phyloP scores from a whole-genome alignment of 2,113 vertebrate species.

The Philantomba maxwellii region DNA sequence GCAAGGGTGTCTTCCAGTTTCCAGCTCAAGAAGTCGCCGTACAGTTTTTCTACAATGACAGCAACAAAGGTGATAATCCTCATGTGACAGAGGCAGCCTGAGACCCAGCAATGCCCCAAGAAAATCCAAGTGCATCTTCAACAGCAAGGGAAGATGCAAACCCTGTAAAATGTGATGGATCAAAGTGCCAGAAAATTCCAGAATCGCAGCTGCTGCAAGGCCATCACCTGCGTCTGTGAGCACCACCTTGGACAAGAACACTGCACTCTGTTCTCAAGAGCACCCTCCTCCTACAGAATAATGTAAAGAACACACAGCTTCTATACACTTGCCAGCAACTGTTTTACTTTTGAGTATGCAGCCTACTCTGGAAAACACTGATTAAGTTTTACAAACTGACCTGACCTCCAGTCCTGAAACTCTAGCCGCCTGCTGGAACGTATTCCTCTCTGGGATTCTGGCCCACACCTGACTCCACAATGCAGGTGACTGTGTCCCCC shows the following conservation, averaged over 20 bases:
- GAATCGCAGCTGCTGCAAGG: background rate
- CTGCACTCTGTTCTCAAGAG: accelerated
- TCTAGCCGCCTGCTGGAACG: background rate
- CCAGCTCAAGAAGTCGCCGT: constrained; percentile 93
- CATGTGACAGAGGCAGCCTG: accelerated
- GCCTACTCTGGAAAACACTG: background rate
- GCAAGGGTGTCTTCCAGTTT: constrained; percentile 87
- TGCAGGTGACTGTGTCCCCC: no score
- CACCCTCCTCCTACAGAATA: background rate
- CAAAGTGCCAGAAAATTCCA: background rate
- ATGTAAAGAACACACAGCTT: no score
- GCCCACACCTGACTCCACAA: background rate
- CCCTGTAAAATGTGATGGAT: accelerated
- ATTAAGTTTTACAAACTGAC: background rate
- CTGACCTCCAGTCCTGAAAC: background rate
- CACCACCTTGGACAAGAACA: background rate
- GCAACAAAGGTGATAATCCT: accelerated
- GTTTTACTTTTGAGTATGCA: background rate
- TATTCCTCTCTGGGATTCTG: background rate
- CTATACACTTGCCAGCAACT: accelerated
- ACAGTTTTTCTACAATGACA: constrained; percentile 87
- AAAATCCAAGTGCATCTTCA: background rate
- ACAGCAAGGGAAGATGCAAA: background rate
- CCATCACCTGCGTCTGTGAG: accelerated
- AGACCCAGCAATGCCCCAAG: accelerated